phyloP scores from a whole-genome alignment of 2,797 vertebrate species.

The Hipposideros larvatus region DNA sequence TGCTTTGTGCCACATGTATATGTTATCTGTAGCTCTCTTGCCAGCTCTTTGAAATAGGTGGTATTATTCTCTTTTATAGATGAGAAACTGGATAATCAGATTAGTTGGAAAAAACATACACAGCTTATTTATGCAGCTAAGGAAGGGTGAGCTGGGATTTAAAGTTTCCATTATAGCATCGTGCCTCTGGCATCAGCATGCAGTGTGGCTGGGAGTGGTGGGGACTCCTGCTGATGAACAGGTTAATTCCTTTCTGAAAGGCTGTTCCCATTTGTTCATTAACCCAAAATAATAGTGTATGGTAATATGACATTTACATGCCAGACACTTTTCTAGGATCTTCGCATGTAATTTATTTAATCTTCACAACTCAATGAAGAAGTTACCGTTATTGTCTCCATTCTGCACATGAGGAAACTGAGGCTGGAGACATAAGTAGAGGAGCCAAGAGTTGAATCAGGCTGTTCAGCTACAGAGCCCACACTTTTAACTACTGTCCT shows the following conservation, averaged over 20 bases:
- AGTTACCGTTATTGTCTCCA: background rate
- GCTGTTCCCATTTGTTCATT: background rate
- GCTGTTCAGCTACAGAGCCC: background rate
- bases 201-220: background rate
- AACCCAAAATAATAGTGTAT: background rate
- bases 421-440: background rate
- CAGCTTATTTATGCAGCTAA: background rate
- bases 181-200: background rate
- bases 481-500: background rate
- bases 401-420: background rate
- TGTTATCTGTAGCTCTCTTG: background rate
- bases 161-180: background rate
- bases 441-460: slow-evolving; percentile 18
- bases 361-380: background rate
- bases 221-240: background rate
- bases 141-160: slow-evolving; percentile 22
- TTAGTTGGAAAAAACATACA: background rate
- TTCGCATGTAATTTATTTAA: slow-evolving; percentile 4
- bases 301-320: background rate
- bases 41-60: background rate
- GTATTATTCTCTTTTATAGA: background rate
- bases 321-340: background rate
- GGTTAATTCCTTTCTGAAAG: slow-evolving; percentile 39
- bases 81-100: slow-evolving; percentile 29
- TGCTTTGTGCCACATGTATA: background rate